Base-by-base conservation (phyloP, 2,888 invertebrate genomes). In the Mythimna impura region DNA sequence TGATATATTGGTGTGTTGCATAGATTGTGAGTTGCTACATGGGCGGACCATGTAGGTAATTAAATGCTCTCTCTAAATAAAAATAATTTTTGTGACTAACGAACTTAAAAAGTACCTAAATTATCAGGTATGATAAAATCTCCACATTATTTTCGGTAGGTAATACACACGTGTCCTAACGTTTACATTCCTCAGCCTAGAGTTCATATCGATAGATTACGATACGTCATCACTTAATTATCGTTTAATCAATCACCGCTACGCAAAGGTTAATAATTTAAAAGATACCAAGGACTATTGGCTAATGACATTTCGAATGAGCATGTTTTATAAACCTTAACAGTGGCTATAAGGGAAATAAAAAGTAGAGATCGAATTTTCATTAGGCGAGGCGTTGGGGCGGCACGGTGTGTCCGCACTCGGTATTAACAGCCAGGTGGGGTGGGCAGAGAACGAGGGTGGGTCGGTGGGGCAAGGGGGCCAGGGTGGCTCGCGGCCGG, bases 371-470 rank as follows among this genome's bases (percentile, higher is more conserved):
- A 95, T 94, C 89, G 94, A 93, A 93, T 95, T 95, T 95, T 95
- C 96, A 96, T 95, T 95, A 96, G 93, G 91, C 90, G 93, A 94
- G 93, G 96, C 94, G 94, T 94, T 93, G 92, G 94, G 92, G 95
- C 95, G 95, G 95, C 93, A 94, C 95, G 91, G 88, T 90, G 91
- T 91, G 92, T 92, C 91, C 92, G 92, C 93, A 89, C 90, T 89
- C 90, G 89, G 91, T 92, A 92, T 93, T 93, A 92, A 93, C 92
- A 91, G 91, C 87, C 82, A 78, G 82, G 60, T 77, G 87, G 86
- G 86, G 82, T 70, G 73, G 71, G 66, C 52, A 67, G 76, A 70
- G 70, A 80, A 80, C 73, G 25, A 8, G 69, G 73, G 66, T 74
- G 54, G n/a, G 70, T n/a, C 25, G 8, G 79, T 71, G 72, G 74